Evolutionary conservation across 53 echinoderm and acorn worm species (phyloP).

Genomic region (Pentamera pediparva): DNA sequence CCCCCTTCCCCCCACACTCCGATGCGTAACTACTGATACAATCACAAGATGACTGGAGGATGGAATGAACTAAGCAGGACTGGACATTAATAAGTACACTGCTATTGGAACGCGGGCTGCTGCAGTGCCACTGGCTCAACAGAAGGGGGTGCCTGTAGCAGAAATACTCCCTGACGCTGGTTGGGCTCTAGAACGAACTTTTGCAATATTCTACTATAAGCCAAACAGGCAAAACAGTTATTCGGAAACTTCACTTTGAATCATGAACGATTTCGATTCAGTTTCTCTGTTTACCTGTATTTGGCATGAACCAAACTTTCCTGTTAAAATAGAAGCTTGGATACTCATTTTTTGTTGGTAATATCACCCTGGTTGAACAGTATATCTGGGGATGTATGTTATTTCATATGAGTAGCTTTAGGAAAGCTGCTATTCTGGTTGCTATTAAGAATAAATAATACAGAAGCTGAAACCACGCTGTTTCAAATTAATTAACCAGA

Average conservation of each 20-base stretch:
- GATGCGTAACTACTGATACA: not conserved
- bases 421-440: no score
- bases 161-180: constrained; percentile 22
- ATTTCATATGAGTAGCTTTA: no score
- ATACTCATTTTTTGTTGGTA: no score
- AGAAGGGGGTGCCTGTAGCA: constrained; percentile 9
- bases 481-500: no score
- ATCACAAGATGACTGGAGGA: constrained; percentile 7
- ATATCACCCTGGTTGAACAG: no score
- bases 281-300: no score
- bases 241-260: not conserved
- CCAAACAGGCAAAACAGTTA: not conserved
- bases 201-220: constrained; percentile 26
- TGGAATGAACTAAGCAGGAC: not conserved
- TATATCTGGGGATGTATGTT: no score
- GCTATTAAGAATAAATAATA: no score
- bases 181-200: constrained; percentile 9
- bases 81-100: not conserved
- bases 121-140: not conserved
- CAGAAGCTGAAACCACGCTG: no score
- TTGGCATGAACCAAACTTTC: no score
- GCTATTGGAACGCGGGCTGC: constrained; percentile 17
- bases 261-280: no score
- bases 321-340: no score
- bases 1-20: not conserved